Evolutionary conservation across 2,797 vertebrate genomes (phyloP).

Genomic region (Brachymystax lenok): DNA sequence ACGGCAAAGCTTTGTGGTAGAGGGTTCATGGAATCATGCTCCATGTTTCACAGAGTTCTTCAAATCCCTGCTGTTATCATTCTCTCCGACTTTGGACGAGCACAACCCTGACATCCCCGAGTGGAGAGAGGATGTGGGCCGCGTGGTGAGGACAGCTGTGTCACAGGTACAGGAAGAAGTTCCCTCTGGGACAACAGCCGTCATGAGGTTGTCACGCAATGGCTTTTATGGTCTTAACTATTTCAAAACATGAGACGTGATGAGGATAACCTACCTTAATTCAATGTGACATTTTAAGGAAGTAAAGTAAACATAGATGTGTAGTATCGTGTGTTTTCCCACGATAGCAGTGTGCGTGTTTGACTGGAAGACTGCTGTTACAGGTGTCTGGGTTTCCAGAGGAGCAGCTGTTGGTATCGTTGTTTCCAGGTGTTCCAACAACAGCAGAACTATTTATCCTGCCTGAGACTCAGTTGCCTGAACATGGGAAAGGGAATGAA

Average conservation of each 20-base stretch:
- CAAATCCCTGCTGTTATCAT: conserved; percentile 91
- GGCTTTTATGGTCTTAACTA: conserved; percentile 60
- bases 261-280: neutral
- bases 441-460: conserved; percentile 93
- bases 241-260: conserved; percentile 41
- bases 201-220: conserved; percentile 13
- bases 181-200: conserved; percentile 44
- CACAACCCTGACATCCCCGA: conserved; percentile 96
- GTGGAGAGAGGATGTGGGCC: conserved; percentile 92
- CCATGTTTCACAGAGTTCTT: conserved; percentile 83
- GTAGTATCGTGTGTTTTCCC: neutral
- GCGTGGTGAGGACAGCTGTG: conserved; percentile 88
- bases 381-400: conserved; percentile 86
- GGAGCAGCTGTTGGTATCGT: conserved; percentile 88
- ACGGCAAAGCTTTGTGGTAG: neutral
- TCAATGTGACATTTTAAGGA: neutral
- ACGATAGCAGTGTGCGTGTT: neutral
- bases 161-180: conserved; percentile 80
- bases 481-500: conserved; percentile 82
- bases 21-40: neutral
- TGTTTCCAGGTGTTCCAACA: conserved; percentile 91
- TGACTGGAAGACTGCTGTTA: conserved; percentile 10
- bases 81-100: conserved; percentile 93
- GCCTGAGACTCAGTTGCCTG: conserved; percentile 81
- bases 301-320: neutral